A percentile compares a stretch with the other conserved stretches of the same genome.
These are phyloP conservation scores for Probosciger aterrimus DNA, from an alignment of 2,113 vertebrate genomes.

Conservation along the genomic window DNA sequence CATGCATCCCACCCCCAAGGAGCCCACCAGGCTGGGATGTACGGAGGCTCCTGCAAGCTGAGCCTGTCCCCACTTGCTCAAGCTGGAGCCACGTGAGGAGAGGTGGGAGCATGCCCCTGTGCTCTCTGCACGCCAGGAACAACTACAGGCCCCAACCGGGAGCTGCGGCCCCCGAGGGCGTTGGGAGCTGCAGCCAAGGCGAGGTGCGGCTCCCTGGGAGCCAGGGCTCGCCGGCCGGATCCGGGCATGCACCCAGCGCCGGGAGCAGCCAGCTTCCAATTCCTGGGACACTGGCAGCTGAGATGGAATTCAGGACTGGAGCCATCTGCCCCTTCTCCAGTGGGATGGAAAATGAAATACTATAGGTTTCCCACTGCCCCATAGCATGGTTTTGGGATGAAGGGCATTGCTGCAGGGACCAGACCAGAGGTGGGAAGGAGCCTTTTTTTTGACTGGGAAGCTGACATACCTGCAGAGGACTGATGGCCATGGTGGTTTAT, in stretches of 20 bases:
- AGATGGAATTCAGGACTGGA: background rate
- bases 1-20: fast-evolving
- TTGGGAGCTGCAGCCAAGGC: background rate
- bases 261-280: background rate
- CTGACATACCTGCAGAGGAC: fast-evolving
- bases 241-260: background rate
- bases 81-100: background rate
- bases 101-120: conserved; percentile 1
- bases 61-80: conserved; percentile 20
- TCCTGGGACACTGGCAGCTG: background rate
- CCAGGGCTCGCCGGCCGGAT: background rate
- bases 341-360: fast-evolving
- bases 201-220: conserved; percentile 38
- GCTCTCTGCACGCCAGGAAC: conserved; percentile 14
- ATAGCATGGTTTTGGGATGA: fast-evolving
- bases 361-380: fast-evolving
- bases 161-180: background rate
- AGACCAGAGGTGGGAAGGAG: background rate
- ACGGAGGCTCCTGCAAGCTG: fast-evolving
- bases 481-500: fast-evolving
- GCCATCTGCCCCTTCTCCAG: fast-evolving
- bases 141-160: conserved; percentile 36
- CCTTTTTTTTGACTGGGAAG: background rate
- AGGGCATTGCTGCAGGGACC: background rate
- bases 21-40: fast-evolving